Evolutionary conservation across 1,140 invertebrate species (phyloP), one percentile per base, ranked within the genome.

Genomic region (Aricia agestis): DNA sequence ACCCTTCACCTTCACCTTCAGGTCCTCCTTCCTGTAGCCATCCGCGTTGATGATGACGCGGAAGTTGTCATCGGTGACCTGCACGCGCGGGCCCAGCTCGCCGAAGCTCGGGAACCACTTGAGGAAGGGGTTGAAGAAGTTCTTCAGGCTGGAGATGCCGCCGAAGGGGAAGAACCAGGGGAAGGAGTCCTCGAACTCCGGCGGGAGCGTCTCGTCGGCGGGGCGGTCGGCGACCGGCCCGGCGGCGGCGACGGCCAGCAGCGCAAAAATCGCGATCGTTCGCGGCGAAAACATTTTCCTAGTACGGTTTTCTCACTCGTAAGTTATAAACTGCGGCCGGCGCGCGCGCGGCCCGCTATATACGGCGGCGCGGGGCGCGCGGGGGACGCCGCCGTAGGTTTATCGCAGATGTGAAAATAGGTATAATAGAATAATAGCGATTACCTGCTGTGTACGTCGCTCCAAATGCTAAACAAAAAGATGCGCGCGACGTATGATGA

Each of bases 101-200:
- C 78, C 81, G 74, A 91, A 89, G 66, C 70, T 85, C 13, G 89
- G 88, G 79, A 91, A 85, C 19, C 87, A 73, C 66, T 82, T 83
- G 74, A 81, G 85, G 0, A 91, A 70, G 0, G 87, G 86, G 13
- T 80, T 82, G 74, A 91, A 90, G 11, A 90, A 78, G 66, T 82
- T 79, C 68, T 70, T 72, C 52, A 72, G 67, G 45, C 69, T 77
- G 59, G 59, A 6, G 17, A 63, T 31, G 19, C 67, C 68, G 0
- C 82, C 82, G 69, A 88, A 84, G 13, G 89, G 87, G 73, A 88
- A 84, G 79, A 88, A 85, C 85, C 87, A 91, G 1, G 86, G 81
- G 6, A 78, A 74, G 15, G 68, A 67, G 17, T 85, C 83, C 57
- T 85, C 81, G 71, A 87, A 69, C 45, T 89, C 86, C 2, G 82